A percentile compares a stretch with the other conserved stretches of the same genome.
Evolutionary conservation across 2,888 invertebrate species (phyloP).

Genomic region (Agrochola litura): DNA sequence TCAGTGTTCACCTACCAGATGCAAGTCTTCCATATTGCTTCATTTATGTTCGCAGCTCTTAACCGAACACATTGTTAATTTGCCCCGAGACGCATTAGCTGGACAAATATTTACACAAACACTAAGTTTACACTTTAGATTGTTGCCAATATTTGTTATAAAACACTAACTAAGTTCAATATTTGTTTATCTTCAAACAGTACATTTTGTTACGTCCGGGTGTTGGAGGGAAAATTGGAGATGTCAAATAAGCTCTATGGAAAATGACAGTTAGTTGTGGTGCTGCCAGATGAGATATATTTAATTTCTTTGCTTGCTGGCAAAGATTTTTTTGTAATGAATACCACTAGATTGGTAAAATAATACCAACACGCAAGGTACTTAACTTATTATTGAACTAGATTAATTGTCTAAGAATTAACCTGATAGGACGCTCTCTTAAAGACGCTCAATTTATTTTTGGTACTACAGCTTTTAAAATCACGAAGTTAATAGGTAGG

Average conservation of each 20-base stretch:
- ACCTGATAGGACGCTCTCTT: background rate
- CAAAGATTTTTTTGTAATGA: background rate
- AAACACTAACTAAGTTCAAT: slow-evolving; percentile 45
- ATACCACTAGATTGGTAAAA: background rate
- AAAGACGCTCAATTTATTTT: background rate
- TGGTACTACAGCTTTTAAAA: background rate
- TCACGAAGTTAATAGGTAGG: background rate
- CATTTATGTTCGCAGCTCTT: slow-evolving; percentile 49
- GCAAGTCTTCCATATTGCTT: slow-evolving; percentile 50
- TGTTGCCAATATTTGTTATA: slow-evolving; percentile 59
- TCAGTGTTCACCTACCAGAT: slow-evolving; percentile 40
- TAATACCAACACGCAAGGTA: background rate
- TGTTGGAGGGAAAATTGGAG: slow-evolving; percentile 36
- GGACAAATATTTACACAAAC: slow-evolving; percentile 57
- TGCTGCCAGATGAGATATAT: slow-evolving; percentile 14
- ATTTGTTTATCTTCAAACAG: slow-evolving; percentile 56
- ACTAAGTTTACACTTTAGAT: slow-evolving; percentile 49
- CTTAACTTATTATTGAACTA: background rate
- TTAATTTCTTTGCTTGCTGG: background rate
- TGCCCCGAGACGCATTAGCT: slow-evolving; percentile 59
- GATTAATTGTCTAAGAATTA: background rate
- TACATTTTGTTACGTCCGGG: slow-evolving; percentile 50
- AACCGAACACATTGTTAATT: slow-evolving; percentile 57
- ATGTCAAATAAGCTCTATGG: background rate
- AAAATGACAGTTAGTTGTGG: slow-evolving; percentile 1